Conservation (phyloP, 1,140 invertebrate genomes). For the Apis laboriosa region DNA sequence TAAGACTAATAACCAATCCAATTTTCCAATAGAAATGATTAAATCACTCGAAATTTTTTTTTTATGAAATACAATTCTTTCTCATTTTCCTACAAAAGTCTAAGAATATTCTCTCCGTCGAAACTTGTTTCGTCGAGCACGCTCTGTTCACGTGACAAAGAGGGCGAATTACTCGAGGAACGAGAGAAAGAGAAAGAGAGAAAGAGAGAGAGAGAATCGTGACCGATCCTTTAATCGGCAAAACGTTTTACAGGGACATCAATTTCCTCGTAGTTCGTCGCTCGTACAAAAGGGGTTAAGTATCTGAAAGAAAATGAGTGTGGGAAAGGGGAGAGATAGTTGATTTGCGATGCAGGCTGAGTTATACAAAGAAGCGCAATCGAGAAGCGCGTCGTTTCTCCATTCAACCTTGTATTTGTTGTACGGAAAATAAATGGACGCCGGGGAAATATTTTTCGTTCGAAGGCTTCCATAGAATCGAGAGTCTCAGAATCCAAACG, state of each 20-base stretch:
- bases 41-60: neutral
- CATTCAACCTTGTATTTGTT: conserved; percentile 17
- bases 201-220: neutral
- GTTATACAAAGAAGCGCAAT: neutral
- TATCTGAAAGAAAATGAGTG: conserved; percentile 14
- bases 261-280: conserved; percentile 7
- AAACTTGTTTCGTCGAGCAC: neutral
- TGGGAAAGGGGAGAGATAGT: neutral
- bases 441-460: conserved; percentile 4
- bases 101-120: neutral
- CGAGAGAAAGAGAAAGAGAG: neutral
- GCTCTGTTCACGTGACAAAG: neutral
- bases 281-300: conserved; percentile 11
- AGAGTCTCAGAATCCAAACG: neutral
- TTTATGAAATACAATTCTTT: neutral
- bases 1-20: neutral
- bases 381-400: conserved; percentile 8
- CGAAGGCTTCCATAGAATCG: neutral
- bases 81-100: neutral
- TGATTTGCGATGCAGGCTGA: conserved; percentile 28
- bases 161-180: neutral
- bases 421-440: neutral
- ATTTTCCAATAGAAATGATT: neutral
- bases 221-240: conserved; percentile 31
- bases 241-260: conserved; percentile 26